Conservation (phyloP, 2,888 invertebrate species). For the Alcis repandata region DNA sequence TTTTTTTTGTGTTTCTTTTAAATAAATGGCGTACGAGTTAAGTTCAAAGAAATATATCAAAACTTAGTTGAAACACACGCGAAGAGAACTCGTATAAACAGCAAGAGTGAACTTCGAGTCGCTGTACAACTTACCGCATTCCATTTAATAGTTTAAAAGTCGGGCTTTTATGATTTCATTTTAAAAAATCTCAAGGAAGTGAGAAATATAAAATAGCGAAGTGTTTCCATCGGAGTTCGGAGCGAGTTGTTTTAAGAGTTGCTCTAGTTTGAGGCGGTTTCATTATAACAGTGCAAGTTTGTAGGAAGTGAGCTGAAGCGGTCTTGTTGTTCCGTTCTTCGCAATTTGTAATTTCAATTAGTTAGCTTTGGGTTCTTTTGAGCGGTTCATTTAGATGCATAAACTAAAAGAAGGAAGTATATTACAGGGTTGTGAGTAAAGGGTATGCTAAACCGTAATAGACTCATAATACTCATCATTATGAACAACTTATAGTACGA, state of each 20-base stretch:
- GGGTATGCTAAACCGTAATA: no score
- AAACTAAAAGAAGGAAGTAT: no score
- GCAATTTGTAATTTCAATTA: conserved; percentile 8
- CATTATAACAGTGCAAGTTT: conserved; percentile 29
- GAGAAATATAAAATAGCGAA: conserved; percentile 43
- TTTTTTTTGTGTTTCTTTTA: no score
- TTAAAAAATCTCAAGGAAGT: conserved; percentile 46
- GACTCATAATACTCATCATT: no score
- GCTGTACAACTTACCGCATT: conserved; percentile 44
- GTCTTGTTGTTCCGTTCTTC: not conserved
- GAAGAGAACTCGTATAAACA: not conserved
- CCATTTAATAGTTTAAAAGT: conserved; percentile 53
- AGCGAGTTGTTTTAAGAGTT: conserved; percentile 26
- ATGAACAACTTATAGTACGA: no score
- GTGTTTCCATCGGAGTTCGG: conserved; percentile 26
- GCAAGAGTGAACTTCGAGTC: not conserved
- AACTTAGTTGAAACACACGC: not conserved
- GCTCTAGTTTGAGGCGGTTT: conserved; percentile 1
- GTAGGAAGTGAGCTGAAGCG: conserved; percentile 14
- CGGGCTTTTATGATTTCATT: conserved; percentile 54
- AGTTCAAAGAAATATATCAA: no score
- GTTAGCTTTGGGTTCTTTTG: not conserved
- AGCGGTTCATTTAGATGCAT: no score
- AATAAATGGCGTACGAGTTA: no score
- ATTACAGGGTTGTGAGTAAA: no score